Evolutionary conservation across 2,113 vertebrate species (phyloP).

Genomic region (Salvelinus fontinalis): DNA sequence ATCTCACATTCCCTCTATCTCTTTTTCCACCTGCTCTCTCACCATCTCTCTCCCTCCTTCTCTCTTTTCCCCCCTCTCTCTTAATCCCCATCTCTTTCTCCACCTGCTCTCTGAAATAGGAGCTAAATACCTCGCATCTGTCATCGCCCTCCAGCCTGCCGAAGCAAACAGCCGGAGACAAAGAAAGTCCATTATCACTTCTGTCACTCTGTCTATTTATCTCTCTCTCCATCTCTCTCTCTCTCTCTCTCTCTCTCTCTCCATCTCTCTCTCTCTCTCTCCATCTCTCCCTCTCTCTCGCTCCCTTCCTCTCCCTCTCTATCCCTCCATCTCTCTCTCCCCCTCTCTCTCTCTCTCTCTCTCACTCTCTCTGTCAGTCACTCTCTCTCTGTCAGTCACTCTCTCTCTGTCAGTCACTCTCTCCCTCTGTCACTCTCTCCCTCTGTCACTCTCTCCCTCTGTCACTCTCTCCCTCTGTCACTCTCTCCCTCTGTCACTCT

Average conservation of each 20-base stretch:
- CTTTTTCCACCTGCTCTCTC: neutral
- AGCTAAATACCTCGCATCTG: conserved; percentile 71
- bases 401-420: too few species aligned
- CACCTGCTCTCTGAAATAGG: conserved; percentile 33
- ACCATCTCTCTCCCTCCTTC: conserved; percentile 15
- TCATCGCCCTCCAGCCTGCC: conserved; percentile 60
- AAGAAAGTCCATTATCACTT: conserved; percentile 75
- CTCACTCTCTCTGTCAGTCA: neutral
- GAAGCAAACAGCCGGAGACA: conserved; percentile 62
- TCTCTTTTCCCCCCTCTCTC: conserved; percentile 14
- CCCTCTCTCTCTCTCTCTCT: neutral
- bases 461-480: neutral
- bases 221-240: conserved; percentile 34
- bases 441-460: neutral
- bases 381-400: neutral
- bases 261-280: neutral
- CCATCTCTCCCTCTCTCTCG: neutral
- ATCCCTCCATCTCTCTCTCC: neutral
- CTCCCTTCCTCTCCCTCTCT: neutral
- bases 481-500: too few species aligned
- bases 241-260: neutral
- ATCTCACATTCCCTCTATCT: neutral
- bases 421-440: neutral
- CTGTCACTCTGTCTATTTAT: conserved; percentile 50
- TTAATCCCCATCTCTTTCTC: neutral